Evolutionary conservation across 2,888 invertebrate species (phyloP).

Genomic region (Teleiodes luculella): DNA sequence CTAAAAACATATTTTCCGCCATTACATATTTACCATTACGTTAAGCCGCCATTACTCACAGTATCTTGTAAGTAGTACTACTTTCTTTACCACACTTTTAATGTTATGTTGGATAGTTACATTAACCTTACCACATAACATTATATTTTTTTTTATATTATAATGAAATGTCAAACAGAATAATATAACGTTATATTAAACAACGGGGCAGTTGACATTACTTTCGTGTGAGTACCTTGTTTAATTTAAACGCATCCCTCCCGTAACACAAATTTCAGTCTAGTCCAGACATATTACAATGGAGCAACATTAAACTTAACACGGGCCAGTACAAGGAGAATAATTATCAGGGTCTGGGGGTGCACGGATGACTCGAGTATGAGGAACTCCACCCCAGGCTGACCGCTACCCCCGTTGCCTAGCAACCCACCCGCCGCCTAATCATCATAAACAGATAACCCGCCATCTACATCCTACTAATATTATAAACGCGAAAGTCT

Average conservation of each 20-base stretch:
- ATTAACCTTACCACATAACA: too few species aligned
- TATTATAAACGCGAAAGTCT: too few species aligned
- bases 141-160: too few species aligned
- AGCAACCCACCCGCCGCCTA: slow-evolving; percentile 69
- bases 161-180: too few species aligned
- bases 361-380: slow-evolving; percentile 58
- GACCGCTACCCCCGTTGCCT: slow-evolving; percentile 61
- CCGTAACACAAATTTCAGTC: slow-evolving; percentile 6
- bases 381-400: slow-evolving; percentile 67
- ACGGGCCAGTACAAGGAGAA: slow-evolving; percentile 62
- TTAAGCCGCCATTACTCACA: too few species aligned
- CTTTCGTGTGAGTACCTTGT: background rate
- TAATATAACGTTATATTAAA: too few species aligned
- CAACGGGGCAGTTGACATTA: background rate
- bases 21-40: too few species aligned
- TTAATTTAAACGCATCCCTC: background rate
- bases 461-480: too few species aligned
- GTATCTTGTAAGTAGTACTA: too few species aligned
- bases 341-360: slow-evolving; percentile 64
- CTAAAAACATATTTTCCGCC: too few species aligned
- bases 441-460: slow-evolving; percentile 76
- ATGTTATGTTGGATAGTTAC: too few species aligned
- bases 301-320: slow-evolving; percentile 63
- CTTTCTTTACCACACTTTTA: too few species aligned
- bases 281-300: slow-evolving; percentile 25